These are phyloP conservation scores for Scaptodrosophila lebanonensis DNA, from an alignment of 1,140 invertebrate species.

Conservation along the genomic window DNA sequence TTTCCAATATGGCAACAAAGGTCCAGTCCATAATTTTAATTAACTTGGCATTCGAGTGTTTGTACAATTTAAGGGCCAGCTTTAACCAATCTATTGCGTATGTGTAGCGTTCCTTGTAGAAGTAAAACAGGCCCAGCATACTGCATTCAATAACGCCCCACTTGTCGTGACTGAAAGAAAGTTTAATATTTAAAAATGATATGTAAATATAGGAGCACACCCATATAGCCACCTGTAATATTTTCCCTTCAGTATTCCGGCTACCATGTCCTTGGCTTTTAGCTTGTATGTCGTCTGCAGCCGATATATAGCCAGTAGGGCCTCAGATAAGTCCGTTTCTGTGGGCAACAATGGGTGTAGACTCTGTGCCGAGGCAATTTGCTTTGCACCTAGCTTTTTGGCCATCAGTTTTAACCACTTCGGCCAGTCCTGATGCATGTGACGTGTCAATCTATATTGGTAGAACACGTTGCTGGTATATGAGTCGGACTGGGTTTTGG, in stretches of 20 bases:
- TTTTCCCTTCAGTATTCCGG: background rate
- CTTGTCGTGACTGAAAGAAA: background rate
- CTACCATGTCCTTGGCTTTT: background rate
- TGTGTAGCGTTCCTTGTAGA: background rate
- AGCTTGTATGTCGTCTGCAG: background rate
- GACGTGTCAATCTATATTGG: background rate
- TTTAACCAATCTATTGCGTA: background rate
- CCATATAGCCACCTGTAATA: background rate
- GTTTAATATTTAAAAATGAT: background rate
- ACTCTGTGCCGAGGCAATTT: background rate
- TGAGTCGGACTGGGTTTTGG: background rate
- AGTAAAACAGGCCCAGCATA: background rate
- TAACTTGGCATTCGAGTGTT: too few species aligned
- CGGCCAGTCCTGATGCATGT: conserved; percentile 2
- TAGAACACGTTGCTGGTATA: background rate
- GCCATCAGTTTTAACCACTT: background rate
- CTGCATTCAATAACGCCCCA: background rate
- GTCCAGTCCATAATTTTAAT: too few species aligned
- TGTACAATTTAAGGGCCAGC: too few species aligned
- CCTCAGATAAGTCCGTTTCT: background rate
- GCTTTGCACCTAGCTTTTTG: background rate
- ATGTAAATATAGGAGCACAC: too few species aligned
- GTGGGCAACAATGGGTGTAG: background rate
- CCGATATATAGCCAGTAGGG: too few species aligned
- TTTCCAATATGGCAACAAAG: too few species aligned